Conservation (phyloP, 2,113 vertebrate genomes). For the Calyptomena viridis region DNA sequence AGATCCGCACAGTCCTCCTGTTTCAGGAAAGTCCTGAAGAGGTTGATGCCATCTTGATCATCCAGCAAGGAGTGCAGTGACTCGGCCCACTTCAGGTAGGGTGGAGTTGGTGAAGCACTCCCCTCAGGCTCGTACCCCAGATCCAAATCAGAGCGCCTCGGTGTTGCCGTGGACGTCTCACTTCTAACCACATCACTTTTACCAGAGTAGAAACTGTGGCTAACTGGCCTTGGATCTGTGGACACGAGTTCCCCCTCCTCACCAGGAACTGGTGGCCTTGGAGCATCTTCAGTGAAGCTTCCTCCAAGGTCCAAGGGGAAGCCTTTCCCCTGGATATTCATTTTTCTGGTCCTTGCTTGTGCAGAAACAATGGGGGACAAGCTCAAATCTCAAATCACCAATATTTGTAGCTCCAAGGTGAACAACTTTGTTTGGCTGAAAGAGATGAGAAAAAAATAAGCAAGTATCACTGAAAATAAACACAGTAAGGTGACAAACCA, state of each 20-base stretch:
- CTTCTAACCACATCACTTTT: conserved; percentile 83
- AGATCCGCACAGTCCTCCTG: conserved; percentile 91
- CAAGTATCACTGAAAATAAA: not conserved
- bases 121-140: conserved; percentile 97
- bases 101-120: conserved; percentile 94
- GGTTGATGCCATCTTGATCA: conserved; percentile 93
- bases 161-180: conserved; percentile 88
- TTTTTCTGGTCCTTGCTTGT: conserved; percentile 79
- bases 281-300: conserved; percentile 97
- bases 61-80: conserved; percentile 95
- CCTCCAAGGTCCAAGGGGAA: conserved; percentile 88
- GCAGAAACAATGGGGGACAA: conserved; percentile 65
- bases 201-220: conserved; percentile 77
- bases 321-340: conserved; percentile 88
- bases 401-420: conserved; percentile 74
- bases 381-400: conserved; percentile 64
- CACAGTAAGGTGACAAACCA: not conserved
- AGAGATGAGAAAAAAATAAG: conserved; percentile 48
- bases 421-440: conserved; percentile 77
- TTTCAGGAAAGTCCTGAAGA: conserved; percentile 93
- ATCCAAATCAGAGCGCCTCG: conserved; percentile 91
- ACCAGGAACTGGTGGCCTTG: conserved; percentile 94
- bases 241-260: conserved; percentile 93
- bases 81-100: conserved; percentile 96
- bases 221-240: conserved; percentile 78